These are phyloP conservation scores for Formica exsecta DNA, from an alignment of 1,140 invertebrate species.

Conservation along the genomic window DNA sequence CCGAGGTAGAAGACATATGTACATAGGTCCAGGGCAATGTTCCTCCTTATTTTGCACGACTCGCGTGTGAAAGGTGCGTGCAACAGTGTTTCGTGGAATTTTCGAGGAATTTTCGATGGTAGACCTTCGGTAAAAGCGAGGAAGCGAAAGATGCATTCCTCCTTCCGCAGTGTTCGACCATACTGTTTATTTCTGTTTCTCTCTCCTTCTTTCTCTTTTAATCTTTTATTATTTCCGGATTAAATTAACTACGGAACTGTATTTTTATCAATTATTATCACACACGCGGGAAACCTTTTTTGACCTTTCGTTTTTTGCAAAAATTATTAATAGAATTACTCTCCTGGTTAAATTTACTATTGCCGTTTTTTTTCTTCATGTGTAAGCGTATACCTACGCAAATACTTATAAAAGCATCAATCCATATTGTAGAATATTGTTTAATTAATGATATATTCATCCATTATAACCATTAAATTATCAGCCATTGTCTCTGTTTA, in stretches of 20 bases:
- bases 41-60: slow-evolving; percentile 11
- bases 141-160: not conserved
- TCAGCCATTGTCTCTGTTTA: not conserved
- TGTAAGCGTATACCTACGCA: not conserved
- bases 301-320: slow-evolving; percentile 21
- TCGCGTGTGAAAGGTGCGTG: not conserved
- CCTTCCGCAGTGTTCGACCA: not conserved
- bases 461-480: not conserved
- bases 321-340: slow-evolving; percentile 44
- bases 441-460: slow-evolving; percentile 5
- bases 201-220: not conserved
- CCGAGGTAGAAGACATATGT: slow-evolving; percentile 12
- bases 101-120: not conserved
- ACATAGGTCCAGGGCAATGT: slow-evolving; percentile 25
- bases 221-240: not conserved
- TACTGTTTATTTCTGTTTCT: not conserved
- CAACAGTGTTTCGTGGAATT: not conserved
- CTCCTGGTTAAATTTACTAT: not conserved
- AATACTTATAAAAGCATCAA: not conserved
- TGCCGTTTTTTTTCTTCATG: not conserved
- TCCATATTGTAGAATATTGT: slow-evolving; percentile 30
- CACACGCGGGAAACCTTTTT: not conserved
- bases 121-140: not conserved
- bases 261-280: slow-evolving; percentile 29
- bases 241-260: slow-evolving; percentile 10